A percentile compares a stretch with the other conserved stretches of the same genome.
Conservation (phyloP, 2,888 invertebrate species). For the Cyaniris semiargus region DNA sequence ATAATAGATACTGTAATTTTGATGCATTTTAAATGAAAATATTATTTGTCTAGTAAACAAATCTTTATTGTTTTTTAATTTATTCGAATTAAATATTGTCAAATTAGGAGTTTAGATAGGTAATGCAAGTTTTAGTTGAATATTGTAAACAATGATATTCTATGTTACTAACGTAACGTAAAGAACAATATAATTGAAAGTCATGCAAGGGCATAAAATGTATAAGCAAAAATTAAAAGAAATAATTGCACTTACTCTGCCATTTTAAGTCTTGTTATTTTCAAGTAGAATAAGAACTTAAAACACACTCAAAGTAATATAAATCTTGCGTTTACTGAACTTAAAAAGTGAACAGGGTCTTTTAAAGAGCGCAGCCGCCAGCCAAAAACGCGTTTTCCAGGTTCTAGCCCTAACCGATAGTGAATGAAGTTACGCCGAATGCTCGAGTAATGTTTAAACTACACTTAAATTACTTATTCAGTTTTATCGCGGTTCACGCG, state of each 20-base stretch:
- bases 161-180: too few relatives aligned
- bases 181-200: constrained; percentile 17
- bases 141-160: too few relatives aligned
- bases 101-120: not conserved
- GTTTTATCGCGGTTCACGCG: not conserved
- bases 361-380: not conserved
- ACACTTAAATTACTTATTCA: not conserved
- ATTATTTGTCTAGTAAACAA: too few relatives aligned
- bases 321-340: not conserved
- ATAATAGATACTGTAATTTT: too few relatives aligned
- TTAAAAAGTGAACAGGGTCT: not conserved
- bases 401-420: not conserved
- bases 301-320: constrained; percentile 3
- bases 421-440: not conserved
- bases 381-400: not conserved
- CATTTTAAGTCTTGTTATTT: constrained; percentile 15
- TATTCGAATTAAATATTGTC: not conserved
- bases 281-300: not conserved
- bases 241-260: constrained; percentile 29
- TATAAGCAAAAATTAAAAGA: not conserved
- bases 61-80: too few relatives aligned
- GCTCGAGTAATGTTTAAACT: not conserved
- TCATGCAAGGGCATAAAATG: constrained; percentile 28
- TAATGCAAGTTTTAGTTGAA: too few relatives aligned
- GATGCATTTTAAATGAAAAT: too few relatives aligned